These are phyloP conservation scores for Hypotaenidia philippensis DNA, from an alignment of 2,797 vertebrate species.

Conservation along the genomic window DNA sequence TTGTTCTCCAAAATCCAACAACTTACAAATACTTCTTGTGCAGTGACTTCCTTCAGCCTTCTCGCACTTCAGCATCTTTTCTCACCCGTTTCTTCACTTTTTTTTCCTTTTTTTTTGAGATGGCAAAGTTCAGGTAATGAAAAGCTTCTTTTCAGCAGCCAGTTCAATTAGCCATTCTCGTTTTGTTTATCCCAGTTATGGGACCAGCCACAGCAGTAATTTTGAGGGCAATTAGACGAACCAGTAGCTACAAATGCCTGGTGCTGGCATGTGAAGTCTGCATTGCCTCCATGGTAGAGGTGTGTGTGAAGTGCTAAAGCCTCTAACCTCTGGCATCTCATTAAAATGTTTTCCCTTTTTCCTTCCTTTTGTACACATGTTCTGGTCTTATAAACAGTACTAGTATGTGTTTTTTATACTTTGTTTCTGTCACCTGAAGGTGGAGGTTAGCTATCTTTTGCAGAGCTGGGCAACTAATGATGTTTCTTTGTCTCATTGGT, in stretches of 20 bases:
- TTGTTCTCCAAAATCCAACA: neutral
- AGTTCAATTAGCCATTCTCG: neutral
- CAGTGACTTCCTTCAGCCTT: neutral
- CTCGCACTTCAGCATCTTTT: neutral
- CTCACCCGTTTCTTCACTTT: neutral
- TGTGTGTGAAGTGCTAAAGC: neutral
- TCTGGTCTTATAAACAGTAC: neutral
- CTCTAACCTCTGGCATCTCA: neutral
- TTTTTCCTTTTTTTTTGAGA: neutral
- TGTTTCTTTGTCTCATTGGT: neutral
- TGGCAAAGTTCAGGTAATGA: neutral
- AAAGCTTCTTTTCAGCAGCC: neutral
- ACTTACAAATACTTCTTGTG: neutral
- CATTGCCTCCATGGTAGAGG: neutral
- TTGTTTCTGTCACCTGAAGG: neutral
- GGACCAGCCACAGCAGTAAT: neutral
- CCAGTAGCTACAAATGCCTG: neutral
- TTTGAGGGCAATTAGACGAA: neutral
- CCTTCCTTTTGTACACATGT: neutral
- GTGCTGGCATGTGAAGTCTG: neutral
- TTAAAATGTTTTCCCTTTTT: neutral
- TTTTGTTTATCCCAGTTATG: neutral
- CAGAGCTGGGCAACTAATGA: neutral
- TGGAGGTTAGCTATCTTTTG: neutral
- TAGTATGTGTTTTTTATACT: fast-evolving